Evolutionary conservation across 2,888 invertebrate genomes (phyloP).

Genomic region (Nephrotoma flavescens): DNA sequence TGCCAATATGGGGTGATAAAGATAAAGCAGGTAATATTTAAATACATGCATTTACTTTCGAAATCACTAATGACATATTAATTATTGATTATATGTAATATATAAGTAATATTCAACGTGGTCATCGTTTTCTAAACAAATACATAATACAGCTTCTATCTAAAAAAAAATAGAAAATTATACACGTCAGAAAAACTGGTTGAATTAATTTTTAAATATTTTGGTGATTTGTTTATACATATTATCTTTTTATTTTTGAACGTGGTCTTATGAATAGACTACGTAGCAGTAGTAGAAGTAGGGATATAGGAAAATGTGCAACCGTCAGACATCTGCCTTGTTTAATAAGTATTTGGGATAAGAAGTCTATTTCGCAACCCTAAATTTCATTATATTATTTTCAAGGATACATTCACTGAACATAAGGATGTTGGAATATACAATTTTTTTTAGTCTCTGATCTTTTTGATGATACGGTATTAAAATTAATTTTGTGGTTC

Average conservation of each 20-base stretch:
- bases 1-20: conserved; percentile 21
- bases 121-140: background rate
- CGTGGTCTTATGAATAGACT: background rate
- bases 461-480: background rate
- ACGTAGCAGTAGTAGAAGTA: background rate
- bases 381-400: background rate
- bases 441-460: background rate
- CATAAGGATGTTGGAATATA: background rate
- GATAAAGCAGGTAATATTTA: conserved; percentile 19
- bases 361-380: background rate
- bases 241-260: background rate
- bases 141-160: too few relatives aligned
- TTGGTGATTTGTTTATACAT: background rate
- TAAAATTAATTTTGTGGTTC: background rate
- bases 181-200: background rate
- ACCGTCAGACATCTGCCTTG: background rate
- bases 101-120: background rate
- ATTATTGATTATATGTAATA: background rate
- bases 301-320: background rate
- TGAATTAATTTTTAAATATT: background rate
- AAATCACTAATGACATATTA: background rate
- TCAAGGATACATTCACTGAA: background rate
- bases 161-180: background rate
- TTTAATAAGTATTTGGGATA: background rate
- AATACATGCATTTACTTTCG: background rate